Percentiles rank a stretch among this genome's conserved stretches.
phyloP scores from a whole-genome alignment of 2,888 invertebrate species.

The Apodemia hepburni region DNA sequence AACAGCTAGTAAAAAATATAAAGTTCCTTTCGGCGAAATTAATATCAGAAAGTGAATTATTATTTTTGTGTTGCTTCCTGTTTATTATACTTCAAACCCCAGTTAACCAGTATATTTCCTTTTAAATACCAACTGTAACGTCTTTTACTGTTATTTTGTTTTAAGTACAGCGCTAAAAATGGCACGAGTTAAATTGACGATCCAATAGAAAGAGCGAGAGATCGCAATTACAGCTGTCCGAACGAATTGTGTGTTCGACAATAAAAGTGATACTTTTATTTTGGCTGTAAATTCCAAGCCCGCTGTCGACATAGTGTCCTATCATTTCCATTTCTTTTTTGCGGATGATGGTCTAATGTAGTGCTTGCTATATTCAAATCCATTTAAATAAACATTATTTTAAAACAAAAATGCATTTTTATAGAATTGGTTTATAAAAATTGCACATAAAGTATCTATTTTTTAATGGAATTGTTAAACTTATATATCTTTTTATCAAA shows the following conservation, averaged over 20 bases:
- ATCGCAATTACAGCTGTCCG: slow-evolving; percentile 74
- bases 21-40: too few species aligned
- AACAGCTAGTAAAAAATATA: too few species aligned
- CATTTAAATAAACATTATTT: neutral
- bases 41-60: too few species aligned
- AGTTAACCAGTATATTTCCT: neutral
- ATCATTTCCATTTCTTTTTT: neutral
- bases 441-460: too few species aligned
- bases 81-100: too few species aligned
- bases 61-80: too few species aligned
- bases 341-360: neutral
- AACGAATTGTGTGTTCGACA: slow-evolving; percentile 72
- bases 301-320: slow-evolving; percentile 44
- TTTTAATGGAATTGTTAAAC: too few species aligned
- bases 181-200: slow-evolving; percentile 67
- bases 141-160: slow-evolving; percentile 26
- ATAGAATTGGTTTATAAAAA: too few species aligned
- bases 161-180: slow-evolving; percentile 53
- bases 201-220: slow-evolving; percentile 66
- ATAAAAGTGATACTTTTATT: slow-evolving; percentile 76
- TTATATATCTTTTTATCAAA: too few species aligned
- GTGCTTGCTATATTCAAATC: neutral
- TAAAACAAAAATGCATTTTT: too few species aligned
- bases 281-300: slow-evolving; percentile 27
- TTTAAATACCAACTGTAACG: slow-evolving; percentile 28